Conservation (phyloP, 2,888 invertebrate genomes). For the Zhengitettix transpicula region DNA sequence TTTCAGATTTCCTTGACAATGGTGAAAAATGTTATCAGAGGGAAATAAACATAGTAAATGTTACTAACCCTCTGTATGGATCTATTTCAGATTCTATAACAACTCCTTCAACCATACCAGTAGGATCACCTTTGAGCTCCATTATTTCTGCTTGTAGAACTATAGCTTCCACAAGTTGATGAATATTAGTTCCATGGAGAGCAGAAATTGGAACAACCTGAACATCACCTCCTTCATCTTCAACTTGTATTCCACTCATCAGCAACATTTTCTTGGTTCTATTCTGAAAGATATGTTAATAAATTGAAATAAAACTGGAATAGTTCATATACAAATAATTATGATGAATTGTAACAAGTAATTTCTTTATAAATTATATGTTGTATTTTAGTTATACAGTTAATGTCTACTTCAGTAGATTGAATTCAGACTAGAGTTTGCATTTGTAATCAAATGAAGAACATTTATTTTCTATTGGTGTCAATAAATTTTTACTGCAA, state of each 20-base stretch:
- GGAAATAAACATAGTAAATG: not conserved
- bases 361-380: too few species aligned
- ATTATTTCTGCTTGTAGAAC: slow-evolving; percentile 70
- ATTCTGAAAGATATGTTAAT: slow-evolving; percentile 33
- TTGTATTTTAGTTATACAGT: too few species aligned
- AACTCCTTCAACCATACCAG: slow-evolving; percentile 73
- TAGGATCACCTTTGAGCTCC: slow-evolving; percentile 69
- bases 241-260: slow-evolving; percentile 63
- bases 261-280: slow-evolving; percentile 57
- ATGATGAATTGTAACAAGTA: too few species aligned
- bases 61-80: slow-evolving; percentile 40
- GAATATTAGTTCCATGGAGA: slow-evolving; percentile 60
- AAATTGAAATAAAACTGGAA: too few species aligned
- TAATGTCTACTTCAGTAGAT: too few species aligned
- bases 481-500: too few species aligned
- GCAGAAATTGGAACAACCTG: slow-evolving; percentile 89
- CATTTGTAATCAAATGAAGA: too few species aligned
- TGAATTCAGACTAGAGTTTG: too few species aligned
- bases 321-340: too few species aligned
- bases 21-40: too few species aligned
- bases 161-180: slow-evolving; percentile 66
- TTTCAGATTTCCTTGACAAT: too few species aligned
- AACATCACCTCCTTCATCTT: slow-evolving; percentile 80
- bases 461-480: too few species aligned
- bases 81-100: slow-evolving; percentile 74